Conservation (phyloP, 2,797 vertebrate species). For the Peromyscus eremicus region DNA sequence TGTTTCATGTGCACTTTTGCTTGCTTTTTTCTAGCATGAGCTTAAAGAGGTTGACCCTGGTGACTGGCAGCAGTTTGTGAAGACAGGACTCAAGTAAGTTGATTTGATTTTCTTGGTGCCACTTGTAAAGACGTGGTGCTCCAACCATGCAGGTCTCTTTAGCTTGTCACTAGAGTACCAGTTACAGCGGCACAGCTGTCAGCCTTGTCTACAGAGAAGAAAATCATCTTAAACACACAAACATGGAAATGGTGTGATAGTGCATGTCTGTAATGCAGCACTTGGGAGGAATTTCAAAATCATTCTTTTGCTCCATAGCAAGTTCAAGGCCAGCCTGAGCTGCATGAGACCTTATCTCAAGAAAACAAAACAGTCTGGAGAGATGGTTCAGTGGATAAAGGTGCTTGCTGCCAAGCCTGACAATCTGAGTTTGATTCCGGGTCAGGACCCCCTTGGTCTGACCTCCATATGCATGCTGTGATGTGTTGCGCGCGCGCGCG, state of each 20-base stretch:
- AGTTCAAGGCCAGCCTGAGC: neutral
- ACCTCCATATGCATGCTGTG: neutral
- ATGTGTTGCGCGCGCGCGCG: neutral
- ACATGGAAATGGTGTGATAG: neutral
- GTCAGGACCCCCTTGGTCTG: neutral
- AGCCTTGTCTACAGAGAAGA: neutral
- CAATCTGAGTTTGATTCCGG: neutral
- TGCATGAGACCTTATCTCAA: neutral
- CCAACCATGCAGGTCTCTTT: too few species aligned
- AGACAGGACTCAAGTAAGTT: slow-evolving; percentile 95
- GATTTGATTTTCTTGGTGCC: neutral
- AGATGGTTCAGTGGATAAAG: neutral
- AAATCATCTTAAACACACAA: neutral
- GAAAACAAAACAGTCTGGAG: neutral
- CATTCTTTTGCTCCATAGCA: neutral
- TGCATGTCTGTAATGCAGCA: neutral
- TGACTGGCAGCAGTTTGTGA: slow-evolving; percentile 95
- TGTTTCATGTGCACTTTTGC: neutral
- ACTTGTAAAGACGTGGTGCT: neutral
- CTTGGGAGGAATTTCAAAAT: neutral
- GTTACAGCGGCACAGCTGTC: neutral
- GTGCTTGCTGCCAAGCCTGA: neutral
- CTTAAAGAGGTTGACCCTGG: slow-evolving; percentile 88
- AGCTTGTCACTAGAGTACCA: neutral
- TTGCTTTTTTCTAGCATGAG: slow-evolving; percentile 84